phyloP scores from a whole-genome alignment of 2,888 invertebrate species.

The Eristalis arbustorum region DNA sequence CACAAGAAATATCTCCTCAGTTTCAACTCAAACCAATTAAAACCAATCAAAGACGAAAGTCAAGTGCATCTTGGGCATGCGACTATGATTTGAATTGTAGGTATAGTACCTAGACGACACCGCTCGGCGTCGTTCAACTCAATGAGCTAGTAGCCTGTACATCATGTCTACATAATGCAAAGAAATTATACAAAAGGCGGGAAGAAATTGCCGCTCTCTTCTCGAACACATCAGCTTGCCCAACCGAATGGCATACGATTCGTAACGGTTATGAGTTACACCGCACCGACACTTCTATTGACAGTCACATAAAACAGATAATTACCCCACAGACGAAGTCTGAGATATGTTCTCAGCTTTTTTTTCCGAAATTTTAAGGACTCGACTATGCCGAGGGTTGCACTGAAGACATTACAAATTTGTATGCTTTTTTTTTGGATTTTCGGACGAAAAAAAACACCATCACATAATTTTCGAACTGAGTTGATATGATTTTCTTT shows the following conservation, averaged over 20 bases:
- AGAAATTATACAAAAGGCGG: background rate
- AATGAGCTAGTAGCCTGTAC: background rate
- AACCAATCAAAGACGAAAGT: conserved; percentile 58
- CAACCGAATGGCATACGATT: background rate
- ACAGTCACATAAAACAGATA: conserved; percentile 56
- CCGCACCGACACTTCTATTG: background rate
- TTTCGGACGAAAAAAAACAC: background rate
- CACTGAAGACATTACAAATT: no score
- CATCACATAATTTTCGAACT: background rate
- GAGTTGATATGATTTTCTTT: background rate
- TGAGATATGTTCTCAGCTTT: conserved; percentile 36
- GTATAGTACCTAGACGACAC: conserved; percentile 1
- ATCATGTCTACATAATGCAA: background rate
- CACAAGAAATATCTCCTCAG: background rate
- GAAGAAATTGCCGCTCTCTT: background rate
- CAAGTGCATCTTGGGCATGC: conserved; percentile 47
- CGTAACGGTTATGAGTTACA: background rate
- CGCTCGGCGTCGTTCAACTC: background rate
- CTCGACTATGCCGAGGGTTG: no score
- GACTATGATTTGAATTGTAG: background rate
- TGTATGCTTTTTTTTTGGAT: background rate
- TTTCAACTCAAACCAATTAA: conserved; percentile 59
- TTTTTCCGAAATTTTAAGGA: background rate
- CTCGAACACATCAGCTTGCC: background rate
- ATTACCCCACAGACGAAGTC: conserved; percentile 36